Evolutionary conservation across 1,140 invertebrate species (phyloP).

Genomic region (Copidosoma floridanum): DNA sequence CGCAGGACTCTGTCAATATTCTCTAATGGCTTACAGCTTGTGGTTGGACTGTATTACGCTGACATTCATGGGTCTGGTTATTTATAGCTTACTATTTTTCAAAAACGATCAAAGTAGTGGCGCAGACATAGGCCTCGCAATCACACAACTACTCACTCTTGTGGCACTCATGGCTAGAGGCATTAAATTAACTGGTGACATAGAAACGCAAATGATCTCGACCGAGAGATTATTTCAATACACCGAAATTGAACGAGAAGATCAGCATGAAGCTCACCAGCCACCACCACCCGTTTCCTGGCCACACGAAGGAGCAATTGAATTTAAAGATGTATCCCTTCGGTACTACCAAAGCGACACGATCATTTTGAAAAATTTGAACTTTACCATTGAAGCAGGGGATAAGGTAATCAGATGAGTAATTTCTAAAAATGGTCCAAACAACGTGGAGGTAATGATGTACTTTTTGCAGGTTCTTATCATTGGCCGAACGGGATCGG

Average conservation of each 20-base stretch:
- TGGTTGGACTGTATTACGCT: slow-evolving; percentile 68
- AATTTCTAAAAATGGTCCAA: too few species aligned
- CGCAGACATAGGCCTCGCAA: slow-evolving; percentile 72
- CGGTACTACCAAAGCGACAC: slow-evolving; percentile 52
- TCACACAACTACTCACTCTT: slow-evolving; percentile 74
- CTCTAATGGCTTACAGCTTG: slow-evolving; percentile 69
- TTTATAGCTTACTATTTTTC: slow-evolving; percentile 63
- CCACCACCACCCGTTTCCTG: slow-evolving; percentile 55
- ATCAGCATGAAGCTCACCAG: slow-evolving; percentile 33
- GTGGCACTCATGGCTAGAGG: slow-evolving; percentile 80
- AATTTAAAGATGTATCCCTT: slow-evolving; percentile 65
- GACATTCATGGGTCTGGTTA: slow-evolving; percentile 62
- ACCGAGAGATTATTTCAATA: slow-evolving; percentile 76
- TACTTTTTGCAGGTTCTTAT: slow-evolving; percentile 59
- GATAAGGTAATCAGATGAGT: slow-evolving; percentile 47
- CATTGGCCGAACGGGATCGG: slow-evolving; percentile 72
- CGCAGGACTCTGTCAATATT: slow-evolving; percentile 52
- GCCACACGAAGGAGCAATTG: slow-evolving; percentile 61
- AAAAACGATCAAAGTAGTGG: slow-evolving; percentile 51
- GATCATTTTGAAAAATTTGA: slow-evolving; percentile 38
- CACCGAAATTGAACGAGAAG: slow-evolving; percentile 59
- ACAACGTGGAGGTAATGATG: too few species aligned
- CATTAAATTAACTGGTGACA: slow-evolving; percentile 70
- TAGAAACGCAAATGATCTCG: slow-evolving; percentile 77
- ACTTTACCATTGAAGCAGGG: slow-evolving; percentile 38